Percentiles rank a stretch among this genome's conserved stretches.
These are phyloP conservation scores for Aphodius sticticus DNA, from an alignment of 2,888 invertebrate species.

Conservation along the genomic window DNA sequence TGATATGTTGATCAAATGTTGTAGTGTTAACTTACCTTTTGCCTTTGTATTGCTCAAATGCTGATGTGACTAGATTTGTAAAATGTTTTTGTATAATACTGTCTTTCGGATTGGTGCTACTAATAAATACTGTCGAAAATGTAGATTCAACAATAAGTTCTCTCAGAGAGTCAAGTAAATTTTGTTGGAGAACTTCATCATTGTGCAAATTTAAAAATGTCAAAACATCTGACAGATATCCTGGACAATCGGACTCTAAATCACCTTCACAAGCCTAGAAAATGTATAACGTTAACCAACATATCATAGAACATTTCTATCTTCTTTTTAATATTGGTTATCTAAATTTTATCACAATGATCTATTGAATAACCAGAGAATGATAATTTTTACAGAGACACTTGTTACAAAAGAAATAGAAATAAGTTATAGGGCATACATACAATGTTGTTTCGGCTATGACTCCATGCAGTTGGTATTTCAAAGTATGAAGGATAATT, in stretches of 20 bases:
- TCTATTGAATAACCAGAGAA: too few relatives aligned
- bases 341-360: not conserved
- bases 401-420: not conserved
- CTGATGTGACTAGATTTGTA: slow-evolving; percentile 57
- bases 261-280: slow-evolving; percentile 32
- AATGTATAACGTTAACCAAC: not conserved
- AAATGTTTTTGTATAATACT: slow-evolving; percentile 61
- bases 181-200: slow-evolving; percentile 64
- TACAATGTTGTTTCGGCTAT: slow-evolving; percentile 28
- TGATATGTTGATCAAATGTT: not conserved
- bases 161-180: slow-evolving; percentile 63
- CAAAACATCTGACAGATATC: slow-evolving; percentile 57
- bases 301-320: not conserved
- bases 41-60: slow-evolving; percentile 59
- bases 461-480: slow-evolving; percentile 30
- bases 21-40: slow-evolving; percentile 55
- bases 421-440: not conserved
- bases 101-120: slow-evolving; percentile 53
- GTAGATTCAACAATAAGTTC: slow-evolving; percentile 61
- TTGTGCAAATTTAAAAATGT: slow-evolving; percentile 65
- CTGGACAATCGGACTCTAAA: slow-evolving; percentile 33
- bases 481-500: slow-evolving; percentile 33
- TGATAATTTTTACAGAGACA: not conserved
- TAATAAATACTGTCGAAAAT: slow-evolving; percentile 46
- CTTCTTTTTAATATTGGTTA: not conserved